phyloP scores from a whole-genome alignment of 2,888 invertebrate species.

The Flexamia atlantica region DNA sequence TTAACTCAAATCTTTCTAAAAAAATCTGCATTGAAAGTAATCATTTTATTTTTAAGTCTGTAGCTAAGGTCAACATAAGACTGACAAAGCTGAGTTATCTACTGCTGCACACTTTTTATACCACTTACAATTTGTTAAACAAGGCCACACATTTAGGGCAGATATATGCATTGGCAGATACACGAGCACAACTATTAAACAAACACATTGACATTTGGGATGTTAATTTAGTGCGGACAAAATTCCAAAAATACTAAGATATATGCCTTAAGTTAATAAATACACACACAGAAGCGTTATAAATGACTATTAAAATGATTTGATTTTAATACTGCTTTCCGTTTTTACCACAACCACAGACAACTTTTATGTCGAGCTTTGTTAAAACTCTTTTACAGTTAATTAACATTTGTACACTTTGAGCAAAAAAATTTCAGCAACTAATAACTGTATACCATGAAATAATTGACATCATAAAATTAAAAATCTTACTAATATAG shows the following conservation, averaged over 20 bases:
- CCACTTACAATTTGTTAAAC: background rate
- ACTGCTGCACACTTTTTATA: background rate
- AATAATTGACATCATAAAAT: conserved; percentile 34
- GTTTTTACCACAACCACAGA: conserved; percentile 1
- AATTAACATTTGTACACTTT: conserved; percentile 39
- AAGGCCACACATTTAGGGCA: conserved; percentile 48
- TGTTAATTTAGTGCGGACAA: conserved; percentile 51
- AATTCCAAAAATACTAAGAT: conserved; percentile 45
- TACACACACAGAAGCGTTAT: conserved; percentile 14
- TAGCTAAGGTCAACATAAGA: too few species aligned
- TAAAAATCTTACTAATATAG: background rate
- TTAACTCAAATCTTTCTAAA: too few species aligned
- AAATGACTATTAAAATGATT: conserved; percentile 21
- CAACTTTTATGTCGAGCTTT: background rate
- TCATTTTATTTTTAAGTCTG: too few species aligned
- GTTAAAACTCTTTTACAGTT: background rate
- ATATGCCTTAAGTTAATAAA: conserved; percentile 33
- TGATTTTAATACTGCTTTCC: conserved; percentile 46
- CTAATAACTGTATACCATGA: background rate
- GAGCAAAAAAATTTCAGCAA: conserved; percentile 41
- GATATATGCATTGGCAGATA: conserved; percentile 37
- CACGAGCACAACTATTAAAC: conserved; percentile 43
- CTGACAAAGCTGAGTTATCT: background rate
- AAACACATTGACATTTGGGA: conserved; percentile 46
- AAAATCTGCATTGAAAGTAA: too few species aligned